Evolutionary conservation across 2,797 vertebrate species (phyloP), one percentile per base, ranked within the genome.

Genomic region (Siniperca obscura): DNA sequence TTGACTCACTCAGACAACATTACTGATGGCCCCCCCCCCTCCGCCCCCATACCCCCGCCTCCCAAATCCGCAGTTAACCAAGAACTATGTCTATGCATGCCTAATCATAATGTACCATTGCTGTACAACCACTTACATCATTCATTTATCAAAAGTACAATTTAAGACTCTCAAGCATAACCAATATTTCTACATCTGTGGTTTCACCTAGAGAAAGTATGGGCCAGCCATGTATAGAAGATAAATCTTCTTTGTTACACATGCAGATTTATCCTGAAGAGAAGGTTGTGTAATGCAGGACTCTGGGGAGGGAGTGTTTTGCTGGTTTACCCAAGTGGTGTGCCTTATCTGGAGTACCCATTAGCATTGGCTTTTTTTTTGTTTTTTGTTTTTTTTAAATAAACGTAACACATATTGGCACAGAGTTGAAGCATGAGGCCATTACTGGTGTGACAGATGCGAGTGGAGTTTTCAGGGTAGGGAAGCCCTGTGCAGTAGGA

Each of bases 291-390:
- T 89, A 83, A 85, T 44, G 44, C 65, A 74, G 38, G 60, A 44
- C 85, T 91, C 78, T 75, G 30, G 89, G 82, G 90, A 92, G 66
- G 27, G 75, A 76, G 71, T 90, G 89, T 91, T 94, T 92, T 92
- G 80, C 85, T 91, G 80, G 73, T 85, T 87, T 80, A 88, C 81
- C 90, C 71, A 85, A 60, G 82, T 83, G 89, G 87, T 74, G 56
- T 65, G 59, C 19, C 65, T 83, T 74, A 77, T 89, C 81, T 75
- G 36, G 38, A 82, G 56, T 52, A 75, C 84, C 72, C 75, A 78
- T 77, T 69, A 79, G 81, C 46, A 64, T 65, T 74, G 44, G 25
- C 36, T 73, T 53, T 80, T 25, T 48, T 46, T 46, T 69, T 6
- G 65, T 53, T 46, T 40, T 60, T 25, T 30, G 40, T 46, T 71